These are phyloP conservation scores for Papilio polytes DNA, from an alignment of 1,140 invertebrate species.

Conservation along the genomic window DNA sequence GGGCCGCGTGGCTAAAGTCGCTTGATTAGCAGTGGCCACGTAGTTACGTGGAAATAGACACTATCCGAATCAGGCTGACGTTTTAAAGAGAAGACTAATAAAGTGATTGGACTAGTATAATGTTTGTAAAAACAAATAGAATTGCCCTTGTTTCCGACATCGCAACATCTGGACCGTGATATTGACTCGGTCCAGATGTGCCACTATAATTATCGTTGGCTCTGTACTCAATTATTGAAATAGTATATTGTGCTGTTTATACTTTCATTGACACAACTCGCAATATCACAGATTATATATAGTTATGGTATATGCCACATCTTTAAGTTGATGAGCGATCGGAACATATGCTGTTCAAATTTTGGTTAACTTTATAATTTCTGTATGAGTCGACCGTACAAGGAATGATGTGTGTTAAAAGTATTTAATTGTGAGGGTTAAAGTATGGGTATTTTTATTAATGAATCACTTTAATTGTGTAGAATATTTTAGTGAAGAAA, in stretches of 20 bases:
- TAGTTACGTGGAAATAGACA: too few species aligned
- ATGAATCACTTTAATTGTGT: background rate
- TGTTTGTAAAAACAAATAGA: background rate
- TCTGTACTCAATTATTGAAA: constrained; percentile 5
- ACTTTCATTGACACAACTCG: background rate
- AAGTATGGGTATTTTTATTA: background rate
- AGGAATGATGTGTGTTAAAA: background rate
- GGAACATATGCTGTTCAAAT: too few species aligned
- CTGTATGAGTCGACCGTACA: too few species aligned
- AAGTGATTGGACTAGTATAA: background rate
- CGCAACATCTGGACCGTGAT: constrained; percentile 3
- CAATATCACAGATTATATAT: too few species aligned
- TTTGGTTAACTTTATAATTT: too few species aligned
- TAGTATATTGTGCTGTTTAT: background rate
- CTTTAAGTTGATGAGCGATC: too few species aligned
- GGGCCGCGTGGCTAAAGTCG: too few species aligned
- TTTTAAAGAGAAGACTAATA: background rate
- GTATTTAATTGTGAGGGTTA: background rate
- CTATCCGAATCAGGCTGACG: background rate
- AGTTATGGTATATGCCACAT: too few species aligned
- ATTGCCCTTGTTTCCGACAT: constrained; percentile 9
- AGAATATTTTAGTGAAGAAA: constrained; percentile 51
- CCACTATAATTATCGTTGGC: constrained; percentile 8
- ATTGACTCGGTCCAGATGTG: background rate
- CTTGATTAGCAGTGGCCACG: too few species aligned